Percentiles rank a stretch among this genome's conserved stretches.
Evolutionary conservation across 2,797 vertebrate species (phyloP).

Genomic region (Muscicapa comitata): DNA sequence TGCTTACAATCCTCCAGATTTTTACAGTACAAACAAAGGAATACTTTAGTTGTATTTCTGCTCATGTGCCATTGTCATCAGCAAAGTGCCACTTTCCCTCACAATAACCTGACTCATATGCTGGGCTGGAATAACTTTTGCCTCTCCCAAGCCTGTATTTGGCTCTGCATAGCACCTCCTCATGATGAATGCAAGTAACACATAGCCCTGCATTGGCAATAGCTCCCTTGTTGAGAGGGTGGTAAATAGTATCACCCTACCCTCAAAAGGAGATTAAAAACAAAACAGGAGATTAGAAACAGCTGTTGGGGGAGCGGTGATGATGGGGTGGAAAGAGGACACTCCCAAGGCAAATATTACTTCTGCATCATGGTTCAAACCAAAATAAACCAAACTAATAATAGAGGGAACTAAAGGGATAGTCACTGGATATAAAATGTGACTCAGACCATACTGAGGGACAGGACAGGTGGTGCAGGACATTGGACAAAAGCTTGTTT

Average conservation of each 20-base stretch:
- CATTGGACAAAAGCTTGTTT: background rate
- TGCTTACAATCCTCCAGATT: background rate
- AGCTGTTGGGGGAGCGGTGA: conserved; percentile 16
- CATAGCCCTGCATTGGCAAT: background rate
- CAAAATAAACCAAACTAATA: conserved; percentile 57
- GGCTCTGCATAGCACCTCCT: background rate
- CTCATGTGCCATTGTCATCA: background rate
- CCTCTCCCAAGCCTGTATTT: background rate
- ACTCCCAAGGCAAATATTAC: conserved; percentile 51
- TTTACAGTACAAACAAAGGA: background rate
- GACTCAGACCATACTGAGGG: background rate
- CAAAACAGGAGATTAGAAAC: conserved; percentile 42
- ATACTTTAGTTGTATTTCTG: background rate
- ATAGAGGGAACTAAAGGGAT: conserved; percentile 8
- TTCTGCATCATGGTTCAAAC: conserved; percentile 21
- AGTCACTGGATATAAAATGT: background rate
- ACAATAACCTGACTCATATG: background rate
- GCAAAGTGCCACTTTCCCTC: background rate
- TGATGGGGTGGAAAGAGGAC: conserved; percentile 6
- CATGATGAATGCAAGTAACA: background rate
- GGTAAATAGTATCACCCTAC: background rate
- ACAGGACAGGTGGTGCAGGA: background rate
- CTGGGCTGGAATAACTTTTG: background rate
- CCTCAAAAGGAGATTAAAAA: conserved; percentile 29
- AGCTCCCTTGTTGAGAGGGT: background rate